Conservation (phyloP, 2,888 invertebrate genomes). For the Drosophila pseudotakahashii region DNA sequence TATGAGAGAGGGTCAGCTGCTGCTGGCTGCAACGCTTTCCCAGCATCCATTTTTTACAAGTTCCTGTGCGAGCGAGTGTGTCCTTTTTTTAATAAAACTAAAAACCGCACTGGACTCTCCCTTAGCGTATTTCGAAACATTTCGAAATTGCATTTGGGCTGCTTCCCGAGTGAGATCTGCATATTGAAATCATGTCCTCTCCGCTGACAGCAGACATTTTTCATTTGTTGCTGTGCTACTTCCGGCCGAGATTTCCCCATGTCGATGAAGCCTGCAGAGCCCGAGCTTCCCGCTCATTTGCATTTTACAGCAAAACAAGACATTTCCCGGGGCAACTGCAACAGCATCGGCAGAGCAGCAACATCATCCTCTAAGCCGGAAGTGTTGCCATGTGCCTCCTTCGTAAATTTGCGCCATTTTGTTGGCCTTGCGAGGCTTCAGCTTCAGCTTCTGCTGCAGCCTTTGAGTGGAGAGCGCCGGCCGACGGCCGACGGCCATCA, state of each 20-base stretch:
- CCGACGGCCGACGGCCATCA: conserved; percentile 66
- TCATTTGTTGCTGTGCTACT: conserved; percentile 11
- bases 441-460: conserved; percentile 3
- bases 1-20: conserved; percentile 40
- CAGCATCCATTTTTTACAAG: conserved; percentile 21
- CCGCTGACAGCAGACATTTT: conserved; percentile 12
- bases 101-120: conserved; percentile 43
- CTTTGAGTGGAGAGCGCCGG: conserved; percentile 28
- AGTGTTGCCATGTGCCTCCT: conserved; percentile 67
- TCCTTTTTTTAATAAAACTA: conserved; percentile 54
- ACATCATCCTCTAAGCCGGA: conserved; percentile 53
- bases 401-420: conserved; percentile 66
- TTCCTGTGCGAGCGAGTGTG: no score
- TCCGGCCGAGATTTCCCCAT: conserved; percentile 19
- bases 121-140: conserved; percentile 20
- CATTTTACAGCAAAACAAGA: conserved; percentile 55
- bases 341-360: conserved; percentile 20
- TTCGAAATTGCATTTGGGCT: conserved; percentile 48
- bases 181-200: conserved; percentile 50
- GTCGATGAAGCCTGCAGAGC: conserved; percentile 7
- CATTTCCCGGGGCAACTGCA: conserved; percentile 29
- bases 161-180: conserved; percentile 30
- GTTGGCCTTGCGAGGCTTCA: conserved; percentile 44
- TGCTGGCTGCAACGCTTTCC: conserved; percentile 33
- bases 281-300: conserved; percentile 57